A percentile compares a stretch with the other conserved stretches of the same genome.
These are phyloP conservation scores for Crenichthys baileyi DNA, from an alignment of 2,797 vertebrate species.

Conservation along the genomic window DNA sequence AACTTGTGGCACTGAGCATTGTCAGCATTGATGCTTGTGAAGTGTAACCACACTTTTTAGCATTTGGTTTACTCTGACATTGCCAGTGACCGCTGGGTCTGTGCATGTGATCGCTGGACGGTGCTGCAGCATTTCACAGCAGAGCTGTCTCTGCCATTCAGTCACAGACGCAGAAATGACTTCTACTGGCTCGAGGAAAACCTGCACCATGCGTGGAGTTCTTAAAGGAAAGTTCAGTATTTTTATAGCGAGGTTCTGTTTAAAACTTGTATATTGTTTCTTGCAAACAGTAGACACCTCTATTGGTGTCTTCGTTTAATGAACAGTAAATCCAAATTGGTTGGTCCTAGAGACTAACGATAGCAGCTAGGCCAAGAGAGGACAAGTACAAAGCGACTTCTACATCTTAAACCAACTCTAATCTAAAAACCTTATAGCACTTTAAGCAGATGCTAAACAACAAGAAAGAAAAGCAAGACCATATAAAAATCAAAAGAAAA, in stretches of 20 bases:
- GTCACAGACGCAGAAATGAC: background rate
- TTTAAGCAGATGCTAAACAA: too few relatives aligned
- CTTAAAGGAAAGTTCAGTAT: background rate
- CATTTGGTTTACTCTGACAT: background rate
- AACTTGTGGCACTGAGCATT: slow-evolving; percentile 9
- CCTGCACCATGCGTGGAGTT: background rate
- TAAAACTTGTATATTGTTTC: background rate
- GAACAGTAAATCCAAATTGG: background rate
- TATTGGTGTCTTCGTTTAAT: background rate
- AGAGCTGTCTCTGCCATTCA: slow-evolving; percentile 9
- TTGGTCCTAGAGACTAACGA: background rate
- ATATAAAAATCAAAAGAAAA: background rate
- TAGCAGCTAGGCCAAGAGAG: background rate
- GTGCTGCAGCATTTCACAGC: background rate
- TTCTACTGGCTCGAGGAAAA: background rate
- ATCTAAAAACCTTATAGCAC: background rate
- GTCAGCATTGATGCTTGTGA: slow-evolving; percentile 2
- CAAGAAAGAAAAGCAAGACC: background rate
- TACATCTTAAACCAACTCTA: background rate
- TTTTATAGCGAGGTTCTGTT: background rate
- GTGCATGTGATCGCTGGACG: slow-evolving; percentile 1
- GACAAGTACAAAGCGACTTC: background rate
- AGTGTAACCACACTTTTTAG: slow-evolving; percentile 16
- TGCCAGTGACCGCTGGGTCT: slow-evolving; percentile 4
- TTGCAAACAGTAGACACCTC: background rate